Evolutionary conservation across 2,113 vertebrate genomes (phyloP).

Genomic region (Saccopteryx leptura): DNA sequence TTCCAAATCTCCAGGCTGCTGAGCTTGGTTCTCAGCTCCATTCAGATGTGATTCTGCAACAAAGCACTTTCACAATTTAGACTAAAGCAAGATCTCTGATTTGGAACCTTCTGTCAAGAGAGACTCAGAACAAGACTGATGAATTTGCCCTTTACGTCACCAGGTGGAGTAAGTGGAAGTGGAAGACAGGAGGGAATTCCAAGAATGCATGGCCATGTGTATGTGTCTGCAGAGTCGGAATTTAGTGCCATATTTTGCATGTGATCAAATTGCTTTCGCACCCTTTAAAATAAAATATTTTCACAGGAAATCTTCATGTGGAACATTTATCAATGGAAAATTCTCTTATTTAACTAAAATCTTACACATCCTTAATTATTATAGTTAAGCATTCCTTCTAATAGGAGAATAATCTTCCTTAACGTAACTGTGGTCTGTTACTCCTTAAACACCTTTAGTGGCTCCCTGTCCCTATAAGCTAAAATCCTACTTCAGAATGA

Average conservation of each 20-base stretch:
- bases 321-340: not conserved
- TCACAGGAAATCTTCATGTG: not conserved
- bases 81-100: not conserved
- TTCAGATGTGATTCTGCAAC: not conserved
- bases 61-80: not conserved
- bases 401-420: not conserved
- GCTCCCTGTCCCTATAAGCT: not conserved
- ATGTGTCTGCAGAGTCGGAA: not conserved
- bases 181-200: not conserved
- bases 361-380: not conserved
- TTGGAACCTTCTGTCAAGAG: not conserved
- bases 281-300: conserved; percentile 42
- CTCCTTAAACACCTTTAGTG: not conserved
- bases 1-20: not conserved
- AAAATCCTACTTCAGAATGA: not conserved
- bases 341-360: conserved; percentile 20
- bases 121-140: not conserved
- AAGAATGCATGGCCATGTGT: not conserved
- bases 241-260: not conserved
- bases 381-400: not conserved
- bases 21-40: not conserved
- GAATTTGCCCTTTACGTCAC: not conserved
- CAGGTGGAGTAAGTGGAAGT: not conserved
- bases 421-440: not conserved
- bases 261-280: not conserved